phyloP scores from a whole-genome alignment of 2,113 vertebrate genomes.

The Nipponia nippon region DNA sequence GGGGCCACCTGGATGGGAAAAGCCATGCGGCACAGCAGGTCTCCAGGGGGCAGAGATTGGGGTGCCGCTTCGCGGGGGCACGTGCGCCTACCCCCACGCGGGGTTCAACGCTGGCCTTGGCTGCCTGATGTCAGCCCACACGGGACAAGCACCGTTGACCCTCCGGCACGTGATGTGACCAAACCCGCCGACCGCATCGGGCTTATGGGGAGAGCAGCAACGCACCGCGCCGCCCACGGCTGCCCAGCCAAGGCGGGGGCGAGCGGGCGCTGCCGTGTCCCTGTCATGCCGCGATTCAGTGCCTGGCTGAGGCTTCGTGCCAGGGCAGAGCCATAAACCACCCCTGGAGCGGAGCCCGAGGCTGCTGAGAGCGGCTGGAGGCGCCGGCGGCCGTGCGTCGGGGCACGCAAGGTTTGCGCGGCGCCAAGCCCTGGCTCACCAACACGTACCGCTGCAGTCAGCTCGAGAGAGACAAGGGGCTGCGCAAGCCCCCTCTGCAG shows the following conservation, averaged over 20 bases:
- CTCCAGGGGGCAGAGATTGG: not conserved
- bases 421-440: not conserved
- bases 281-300: not conserved
- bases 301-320: not conserved
- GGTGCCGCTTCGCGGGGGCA: not conserved
- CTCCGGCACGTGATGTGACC: rapidly evolving
- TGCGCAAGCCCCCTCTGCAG: not conserved
- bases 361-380: not conserved
- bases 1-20: not conserved
- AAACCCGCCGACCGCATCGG: not conserved
- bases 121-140: not conserved
- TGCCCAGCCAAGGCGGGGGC: rapidly evolving
- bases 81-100: rapidly evolving
- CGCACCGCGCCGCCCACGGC: rapidly evolving
- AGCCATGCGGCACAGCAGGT: rapidly evolving
- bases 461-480: not conserved
- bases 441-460: not conserved
- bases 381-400: rapidly evolving
- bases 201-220: rapidly evolving
- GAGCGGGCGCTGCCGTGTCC: not conserved
- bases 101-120: not conserved
- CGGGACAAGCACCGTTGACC: rapidly evolving
- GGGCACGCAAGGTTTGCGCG: not conserved
- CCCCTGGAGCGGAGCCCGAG: not conserved
- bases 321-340: conserved; percentile 1